phyloP scores from a whole-genome alignment of 2,797 vertebrate species.

The Coregonus suidteri region DNA sequence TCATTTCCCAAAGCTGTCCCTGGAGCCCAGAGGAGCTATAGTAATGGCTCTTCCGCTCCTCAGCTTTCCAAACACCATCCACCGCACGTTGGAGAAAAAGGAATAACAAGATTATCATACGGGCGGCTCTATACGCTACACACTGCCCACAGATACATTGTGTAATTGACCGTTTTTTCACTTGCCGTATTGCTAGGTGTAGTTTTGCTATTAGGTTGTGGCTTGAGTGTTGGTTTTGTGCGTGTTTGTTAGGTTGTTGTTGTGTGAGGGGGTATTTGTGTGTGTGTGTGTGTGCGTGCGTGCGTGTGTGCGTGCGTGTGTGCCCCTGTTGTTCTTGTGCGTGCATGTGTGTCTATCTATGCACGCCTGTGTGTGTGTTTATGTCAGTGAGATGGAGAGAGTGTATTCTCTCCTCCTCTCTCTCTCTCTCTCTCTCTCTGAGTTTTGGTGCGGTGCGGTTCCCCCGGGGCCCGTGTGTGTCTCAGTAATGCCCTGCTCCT shows the following conservation, averaged over 20 bases:
- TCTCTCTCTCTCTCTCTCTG: slow-evolving; percentile 39
- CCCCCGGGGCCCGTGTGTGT: slow-evolving; percentile 75
- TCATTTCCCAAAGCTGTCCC: slow-evolving; percentile 85
- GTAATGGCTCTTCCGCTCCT: slow-evolving; percentile 67
- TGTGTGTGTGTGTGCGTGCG: slow-evolving; percentile 57
- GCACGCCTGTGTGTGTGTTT: slow-evolving; percentile 44
- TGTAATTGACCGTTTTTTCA: slow-evolving; percentile 73
- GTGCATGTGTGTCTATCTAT: slow-evolving; percentile 10
- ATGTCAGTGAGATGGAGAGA: slow-evolving; percentile 67
- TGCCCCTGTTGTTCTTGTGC: too few relatives aligned
- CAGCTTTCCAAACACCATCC: slow-evolving; percentile 70
- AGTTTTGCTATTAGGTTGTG: slow-evolving; percentile 70
- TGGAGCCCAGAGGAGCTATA: slow-evolving; percentile 72
- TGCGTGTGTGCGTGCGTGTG: slow-evolving; percentile 20
- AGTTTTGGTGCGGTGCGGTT: slow-evolving; percentile 69
- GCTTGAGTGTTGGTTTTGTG: slow-evolving; percentile 67
- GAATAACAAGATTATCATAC: slow-evolving; percentile 82
- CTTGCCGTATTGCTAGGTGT: slow-evolving; percentile 64
- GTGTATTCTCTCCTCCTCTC: slow-evolving; percentile 53
- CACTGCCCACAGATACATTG: slow-evolving; percentile 75
- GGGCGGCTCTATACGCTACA: slow-evolving; percentile 69
- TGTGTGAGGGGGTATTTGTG: slow-evolving; percentile 32
- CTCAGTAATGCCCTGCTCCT: slow-evolving; percentile 87
- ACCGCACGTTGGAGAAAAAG: slow-evolving; percentile 65
- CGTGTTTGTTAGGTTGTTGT: slow-evolving; percentile 27